Evolutionary conservation across 2,113 vertebrate species (phyloP), one percentile per base, ranked within the genome.

Genomic region (Pomatostomus ruficeps): DNA sequence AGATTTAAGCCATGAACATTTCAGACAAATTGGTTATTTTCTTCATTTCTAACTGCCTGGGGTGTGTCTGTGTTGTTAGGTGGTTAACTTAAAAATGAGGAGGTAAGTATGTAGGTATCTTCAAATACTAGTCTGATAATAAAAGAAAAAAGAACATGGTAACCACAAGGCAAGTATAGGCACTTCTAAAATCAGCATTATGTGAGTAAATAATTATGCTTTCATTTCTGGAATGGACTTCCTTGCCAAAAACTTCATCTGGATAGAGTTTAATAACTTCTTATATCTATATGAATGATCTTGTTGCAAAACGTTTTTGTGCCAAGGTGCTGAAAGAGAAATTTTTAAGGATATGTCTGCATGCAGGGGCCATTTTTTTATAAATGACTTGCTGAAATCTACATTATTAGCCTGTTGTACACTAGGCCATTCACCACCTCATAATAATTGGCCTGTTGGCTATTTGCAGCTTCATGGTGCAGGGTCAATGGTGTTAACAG

Each of bases 161-260:
- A 94, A 66, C 49, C 83, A 45, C 42, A 70, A 80, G 78, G 42
- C 94, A 94, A 93, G 85, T 86, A 43, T 13, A 66, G 91, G 35
- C 92, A 91, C 21, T 61, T 65, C 24, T 25, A 65, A 88, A 87
- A 45, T 38, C 10, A 45, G 36, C 11, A 42, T 76, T 90, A 90
- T 73, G 26, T 76, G 55, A 91, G 45, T 67, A 88, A 94, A 74
- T 74, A 94, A 42, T 35, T 68, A 73, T 65, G 62, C 58, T 61
- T 76, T 91, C 65, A 40, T 78, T 91, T 68, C 82, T 85, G 70
- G 28, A 72, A 52, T 18, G 18, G 9, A 25, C 33, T 85, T 70
- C 38, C 72, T 67, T 93, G 94, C 95, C 92, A 94, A 83, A 72
- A 91, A 22, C 16, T 76, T 83, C 49, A 80, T 29, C 33, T 96